Base-by-base conservation (phyloP, 2,113 vertebrate genomes). In the Illadopsis cleaveri region DNA sequence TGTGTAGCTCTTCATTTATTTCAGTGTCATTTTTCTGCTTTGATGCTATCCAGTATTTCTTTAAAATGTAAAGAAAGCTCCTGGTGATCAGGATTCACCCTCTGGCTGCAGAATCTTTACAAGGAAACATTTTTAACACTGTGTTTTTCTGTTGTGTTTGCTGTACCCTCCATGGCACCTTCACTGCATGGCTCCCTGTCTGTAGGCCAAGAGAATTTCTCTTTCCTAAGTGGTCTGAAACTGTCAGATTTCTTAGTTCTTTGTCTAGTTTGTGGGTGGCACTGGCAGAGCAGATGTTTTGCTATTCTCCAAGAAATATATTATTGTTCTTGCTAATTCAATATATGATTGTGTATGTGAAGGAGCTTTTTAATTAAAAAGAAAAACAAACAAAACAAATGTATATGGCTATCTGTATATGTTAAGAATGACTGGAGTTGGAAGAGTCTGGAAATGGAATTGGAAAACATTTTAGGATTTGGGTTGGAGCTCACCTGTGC, bases 311-410 rank as follows among this genome's bases (percentile, higher is more conserved):
- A 18, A 60, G 53, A 83, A 90, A 68, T 93, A 76, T 76, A 79
- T 94, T 68, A 10, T 6, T 94, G 94, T 95, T 86, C 82, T 95
- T 95, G 82, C 54, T 95, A 37, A 96, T 86, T 93, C 93, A 86
- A 2, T 96, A 90, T 92, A 94, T 86, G 94, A 90, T 62, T 94
- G 90, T 96, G 92, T 94, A 86, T 86, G 92, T 96, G 95, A 96
- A 96, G 90, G 88, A 92, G 76, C 92, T 31, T 96, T 97, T 94
- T 53, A 75, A 89, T 90, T 93, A 80, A 91, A 91, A 77, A 66
- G 21, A 50, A 62, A 18, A 11, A 53, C 27, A 56, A 31, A 45
- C 27, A 56, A 78, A 58, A n/a, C n/a, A n/a, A n/a, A n/a, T 76
- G 89, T 77, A 21, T 45, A 25, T 85, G 93, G 78, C n/a, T 92